Conservation (phyloP, 2,888 invertebrate genomes). For the Philonicus albiceps region DNA sequence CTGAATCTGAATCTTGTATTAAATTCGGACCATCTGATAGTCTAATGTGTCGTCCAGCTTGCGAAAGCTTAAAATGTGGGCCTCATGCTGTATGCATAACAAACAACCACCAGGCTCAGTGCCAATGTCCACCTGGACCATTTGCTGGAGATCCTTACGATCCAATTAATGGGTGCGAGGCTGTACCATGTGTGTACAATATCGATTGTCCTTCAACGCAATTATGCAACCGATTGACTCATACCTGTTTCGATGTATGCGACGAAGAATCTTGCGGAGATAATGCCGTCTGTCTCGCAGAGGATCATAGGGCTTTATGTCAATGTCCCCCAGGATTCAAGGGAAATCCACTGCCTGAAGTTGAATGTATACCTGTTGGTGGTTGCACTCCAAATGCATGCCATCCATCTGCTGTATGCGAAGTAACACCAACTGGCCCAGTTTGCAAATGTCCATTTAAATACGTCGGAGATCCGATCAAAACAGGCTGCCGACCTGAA, state of each 20-base stretch:
- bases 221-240: conserved; percentile 82
- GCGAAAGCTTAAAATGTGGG: conserved; percentile 80
- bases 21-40: conserved; percentile 67
- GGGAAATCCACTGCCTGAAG: conserved; percentile 83
- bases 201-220: conserved; percentile 82
- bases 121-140: conserved; percentile 87
- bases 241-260: conserved; percentile 83
- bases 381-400: conserved; percentile 81
- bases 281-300: conserved; percentile 87
- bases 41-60: conserved; percentile 78
- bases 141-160: conserved; percentile 88
- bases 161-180: conserved; percentile 74
- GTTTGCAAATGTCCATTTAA: conserved; percentile 82
- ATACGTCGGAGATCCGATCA: conserved; percentile 78
- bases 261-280: conserved; percentile 83
- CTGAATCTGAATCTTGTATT: conserved; percentile 82
- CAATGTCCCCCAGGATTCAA: conserved; percentile 86
- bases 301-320: conserved; percentile 82
- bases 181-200: conserved; percentile 87
- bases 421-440: conserved; percentile 72
- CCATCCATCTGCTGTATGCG: conserved; percentile 81
- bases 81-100: conserved; percentile 87
- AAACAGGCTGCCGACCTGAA: conserved; percentile 79
- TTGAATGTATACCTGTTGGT: conserved; percentile 77
- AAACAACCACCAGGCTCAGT: conserved; percentile 88